Percentiles rank a stretch among this genome's conserved stretches.
Evolutionary conservation across 2,113 vertebrate genomes (phyloP).

Genomic region (Catharus bicknelli): DNA sequence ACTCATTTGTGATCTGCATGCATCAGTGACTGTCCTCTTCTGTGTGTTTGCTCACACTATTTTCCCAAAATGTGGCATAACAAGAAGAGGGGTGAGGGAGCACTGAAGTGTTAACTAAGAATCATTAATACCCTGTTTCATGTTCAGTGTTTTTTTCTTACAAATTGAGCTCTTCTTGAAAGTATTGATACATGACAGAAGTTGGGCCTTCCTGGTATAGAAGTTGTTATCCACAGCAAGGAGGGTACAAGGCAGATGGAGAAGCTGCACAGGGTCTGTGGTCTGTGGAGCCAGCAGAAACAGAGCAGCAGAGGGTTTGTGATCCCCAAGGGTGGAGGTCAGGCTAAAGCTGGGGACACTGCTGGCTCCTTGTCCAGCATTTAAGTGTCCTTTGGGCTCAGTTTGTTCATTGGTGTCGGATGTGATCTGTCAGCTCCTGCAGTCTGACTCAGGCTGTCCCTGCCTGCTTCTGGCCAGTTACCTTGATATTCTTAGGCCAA

Average conservation of each 20-base stretch:
- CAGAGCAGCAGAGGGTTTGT: neutral
- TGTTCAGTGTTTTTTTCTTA: neutral
- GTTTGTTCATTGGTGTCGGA: accelerated
- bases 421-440: neutral
- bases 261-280: neutral
- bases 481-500: neutral
- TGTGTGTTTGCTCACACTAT: neutral
- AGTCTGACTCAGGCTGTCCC: neutral
- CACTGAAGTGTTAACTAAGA: neutral
- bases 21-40: neutral
- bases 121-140: neutral
- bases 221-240: neutral
- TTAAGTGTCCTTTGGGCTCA: neutral
- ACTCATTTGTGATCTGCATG: neutral
- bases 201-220: neutral
- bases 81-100: neutral
- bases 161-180: neutral
- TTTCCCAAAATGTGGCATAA: neutral
- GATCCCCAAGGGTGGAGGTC: neutral
- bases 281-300: neutral
- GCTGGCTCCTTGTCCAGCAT: neutral
- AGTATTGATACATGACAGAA: neutral
- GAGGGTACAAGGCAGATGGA: neutral
- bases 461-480: neutral
- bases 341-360: neutral